Base-by-base conservation (phyloP, 2,113 vertebrate genomes). In the Cacatua alba region DNA sequence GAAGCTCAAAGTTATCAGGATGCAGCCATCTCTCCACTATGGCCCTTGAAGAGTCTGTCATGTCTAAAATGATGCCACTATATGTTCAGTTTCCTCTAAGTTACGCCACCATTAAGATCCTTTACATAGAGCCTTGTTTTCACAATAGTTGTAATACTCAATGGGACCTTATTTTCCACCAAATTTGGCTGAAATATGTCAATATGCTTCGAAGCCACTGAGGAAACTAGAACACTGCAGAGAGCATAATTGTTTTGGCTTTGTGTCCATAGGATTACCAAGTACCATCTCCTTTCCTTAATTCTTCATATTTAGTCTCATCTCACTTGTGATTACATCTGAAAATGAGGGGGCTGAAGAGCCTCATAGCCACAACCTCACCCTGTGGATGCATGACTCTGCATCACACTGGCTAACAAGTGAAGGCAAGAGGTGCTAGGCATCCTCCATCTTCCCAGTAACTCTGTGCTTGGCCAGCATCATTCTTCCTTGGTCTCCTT, bases 351-450 rank as follows among this genome's bases (percentile, higher is more conserved):
- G 7, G 46, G 6, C 20, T 17, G 39, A 65, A 48, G 3, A 67
- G 65, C 31, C 70, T 19, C 48, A 37, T 1, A 55, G 70, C 35
- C 52, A 37, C 53, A 65, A 23, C 9, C 33, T 17, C 37, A 12
- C 33, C 24, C 43, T 0, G 2, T 0, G 16, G 55, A 46, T 28
- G 29, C 44, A 24, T 3, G 7, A 33, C 26, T 41, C 12, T 0
- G 0, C 6, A 23, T 19, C 11, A 2, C 52, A 52, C 35, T 51
- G 63, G 49, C 39, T 41, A 60, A 19, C 29, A 14, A 17, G 69
- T 4, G 59, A 62, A 37, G 41, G 77, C 51, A 78, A 59, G 64
- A 63, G 41, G 37, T 13, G 11, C 8, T n/a, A n/a, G 55, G 24
- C 65, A 68, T 28, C 48, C 46, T 57, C 20, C n/a, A n/a, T 3